These are phyloP conservation scores for Glaucomys volans DNA, from an alignment of 2,113 vertebrate species.

Conservation along the genomic window DNA sequence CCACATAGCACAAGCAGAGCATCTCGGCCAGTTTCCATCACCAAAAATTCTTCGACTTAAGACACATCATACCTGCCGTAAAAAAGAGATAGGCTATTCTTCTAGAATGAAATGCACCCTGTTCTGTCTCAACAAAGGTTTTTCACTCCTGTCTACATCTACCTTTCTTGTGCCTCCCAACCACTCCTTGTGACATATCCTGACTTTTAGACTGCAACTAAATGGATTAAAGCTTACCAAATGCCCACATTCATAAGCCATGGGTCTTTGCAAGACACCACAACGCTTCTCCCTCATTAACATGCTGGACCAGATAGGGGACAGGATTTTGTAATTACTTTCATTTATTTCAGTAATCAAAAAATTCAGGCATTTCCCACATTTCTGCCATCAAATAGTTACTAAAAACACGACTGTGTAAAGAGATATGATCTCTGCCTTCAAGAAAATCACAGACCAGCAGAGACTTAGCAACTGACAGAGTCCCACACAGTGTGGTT, in stretches of 20 bases:
- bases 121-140: neutral
- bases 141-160: neutral
- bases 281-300: neutral
- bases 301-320: neutral
- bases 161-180: neutral
- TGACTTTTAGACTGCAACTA: neutral
- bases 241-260: neutral
- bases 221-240: neutral
- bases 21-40: neutral
- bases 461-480: neutral
- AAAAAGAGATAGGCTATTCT: neutral
- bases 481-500: neutral
- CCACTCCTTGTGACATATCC: neutral
- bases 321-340: neutral
- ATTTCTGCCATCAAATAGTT: neutral
- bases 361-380: neutral
- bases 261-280: neutral
- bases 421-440: neutral
- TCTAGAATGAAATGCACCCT: neutral
- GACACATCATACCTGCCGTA: neutral
- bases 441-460: neutral
- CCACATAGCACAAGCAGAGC: neutral
- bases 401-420: neutral
- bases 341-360: neutral
- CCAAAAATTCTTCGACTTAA: neutral